These are phyloP conservation scores for Altica lythri DNA, from an alignment of 2,888 invertebrate species.

Conservation along the genomic window DNA sequence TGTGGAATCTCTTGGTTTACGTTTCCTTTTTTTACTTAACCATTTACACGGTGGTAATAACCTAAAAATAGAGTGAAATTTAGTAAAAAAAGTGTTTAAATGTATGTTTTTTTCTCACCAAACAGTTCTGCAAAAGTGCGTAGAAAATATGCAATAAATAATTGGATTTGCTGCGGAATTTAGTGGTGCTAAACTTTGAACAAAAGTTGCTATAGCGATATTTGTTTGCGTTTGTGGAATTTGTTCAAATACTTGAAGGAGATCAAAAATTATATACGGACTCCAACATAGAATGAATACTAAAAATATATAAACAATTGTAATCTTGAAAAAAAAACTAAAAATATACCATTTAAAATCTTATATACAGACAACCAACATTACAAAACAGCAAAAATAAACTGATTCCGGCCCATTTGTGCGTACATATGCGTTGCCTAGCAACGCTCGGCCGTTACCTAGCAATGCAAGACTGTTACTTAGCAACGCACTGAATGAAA, in stretches of 20 bases:
- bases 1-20: conserved; percentile 52
- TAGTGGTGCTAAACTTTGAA: conserved; percentile 88
- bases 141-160: conserved; percentile 93
- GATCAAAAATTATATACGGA: conserved; percentile 90
- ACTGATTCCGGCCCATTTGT: no score
- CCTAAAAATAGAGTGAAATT: conserved; percentile 37
- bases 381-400: no score
- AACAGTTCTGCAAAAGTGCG: conserved; percentile 81
- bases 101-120: conserved; percentile 68
- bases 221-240: conserved; percentile 79
- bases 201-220: conserved; percentile 84
- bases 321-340: no score
- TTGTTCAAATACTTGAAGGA: conserved; percentile 85
- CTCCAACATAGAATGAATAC: conserved; percentile 95
- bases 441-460: no score
- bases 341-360: no score
- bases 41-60: conserved; percentile 49
- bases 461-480: no score
- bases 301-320: conserved; percentile 61
- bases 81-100: not conserved
- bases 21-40: conserved; percentile 44
- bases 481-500: no score
- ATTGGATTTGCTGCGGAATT: conserved; percentile 95
- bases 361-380: no score
- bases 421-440: no score